Evolutionary conservation across 2,113 vertebrate species (phyloP), one percentile per base, ranked within the genome.

Genomic region (Scomber japonicus): DNA sequence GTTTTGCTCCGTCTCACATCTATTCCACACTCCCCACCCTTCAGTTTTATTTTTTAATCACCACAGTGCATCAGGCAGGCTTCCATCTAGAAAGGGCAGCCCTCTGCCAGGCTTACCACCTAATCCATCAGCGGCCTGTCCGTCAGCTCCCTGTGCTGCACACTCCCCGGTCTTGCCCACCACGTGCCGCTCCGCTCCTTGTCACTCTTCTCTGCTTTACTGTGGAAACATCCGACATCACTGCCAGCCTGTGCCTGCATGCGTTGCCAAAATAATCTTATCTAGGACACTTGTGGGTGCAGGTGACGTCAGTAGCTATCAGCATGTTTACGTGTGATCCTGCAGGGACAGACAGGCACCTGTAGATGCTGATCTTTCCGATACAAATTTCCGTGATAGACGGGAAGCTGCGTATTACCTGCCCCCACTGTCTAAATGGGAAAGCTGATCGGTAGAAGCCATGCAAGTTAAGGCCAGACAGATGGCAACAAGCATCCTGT

Each of bases 31-130:
- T 78, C 62, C 71, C 75, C 63, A 63, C 57, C 63, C 80, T 80
- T 79, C 48, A 86, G 69, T 87, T 89, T 85, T 83, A 71, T 79
- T 84, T 90, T 92, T 93, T 93, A 93, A 93, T 94, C 92, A 94
- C 91, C 90, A 89, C 84, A 81, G 71, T 88, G 81, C 89, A 92
- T 92, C 89, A 89, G 84, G 72, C 86, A 78, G 79, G 76, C 84
- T 88, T 85, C 88, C 80, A 84, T 91, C 88, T 82, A 89, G 83
- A 86, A 89, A 93, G 87, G 93, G 89, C 86, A 83, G 85, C 69
- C 83, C 88, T 93, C 88, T 89, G 88, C 91, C 91, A 92, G 89
- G 89, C 89, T 89, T 91, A 91, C 82, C 71, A 85, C 84, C 78
- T 93, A 93, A 95, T 94, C 91, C 88, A 88, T 88, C 89, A 87